Base-by-base conservation (phyloP, 37 sponge, comb jelly and placozoan species). In the Geodia barretti region DNA sequence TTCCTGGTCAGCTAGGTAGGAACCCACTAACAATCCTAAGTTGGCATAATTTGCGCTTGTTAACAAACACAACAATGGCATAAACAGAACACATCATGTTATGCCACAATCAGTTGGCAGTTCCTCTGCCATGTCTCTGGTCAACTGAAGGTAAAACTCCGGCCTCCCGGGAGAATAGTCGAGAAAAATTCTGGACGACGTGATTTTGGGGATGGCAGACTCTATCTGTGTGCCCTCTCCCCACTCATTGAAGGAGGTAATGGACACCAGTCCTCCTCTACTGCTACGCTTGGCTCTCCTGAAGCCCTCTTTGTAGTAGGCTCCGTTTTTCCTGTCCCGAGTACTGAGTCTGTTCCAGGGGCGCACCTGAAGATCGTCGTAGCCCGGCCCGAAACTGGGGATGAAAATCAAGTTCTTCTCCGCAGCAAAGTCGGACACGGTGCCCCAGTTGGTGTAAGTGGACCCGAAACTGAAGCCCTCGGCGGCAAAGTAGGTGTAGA, bases 211-310 rank as follows among this genome's bases (percentile, higher is more conserved):
- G 1, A 93, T 39, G 3, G 96, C 91, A 1, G 90, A 71, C 64
- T 95, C 96, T 5, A 95, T 95, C 74, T 95, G 96, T 30, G 96
- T 95, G 1, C 96, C 96, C 83, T 95, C 96, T 59, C 90, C 91
- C 96, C 96, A 95, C 76, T 95, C 96, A 39, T 95, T 95, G 74
- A 93, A 95, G 0, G 96, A 93, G 14, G 93, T 95, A 11, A 95
- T 78, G 28, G 94, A 93, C 7, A 95, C 54, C n/a, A 94, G 24
- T 38, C 82, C 73, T 42, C 66, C 63, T 21, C 65, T 40, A 1
- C 38, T 58, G 30, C 29, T 39, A 3, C 35, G 40, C 30, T 86
- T 73, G 37, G 88, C 91, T n/a, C 54, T 61, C 39, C 58, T 31
- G 32, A 89, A 75, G 75, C 78, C 84, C 24, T 62, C 38, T 5